Base-by-base conservation (phyloP, 2,888 invertebrate genomes). In the Drosophila mimica region DNA sequence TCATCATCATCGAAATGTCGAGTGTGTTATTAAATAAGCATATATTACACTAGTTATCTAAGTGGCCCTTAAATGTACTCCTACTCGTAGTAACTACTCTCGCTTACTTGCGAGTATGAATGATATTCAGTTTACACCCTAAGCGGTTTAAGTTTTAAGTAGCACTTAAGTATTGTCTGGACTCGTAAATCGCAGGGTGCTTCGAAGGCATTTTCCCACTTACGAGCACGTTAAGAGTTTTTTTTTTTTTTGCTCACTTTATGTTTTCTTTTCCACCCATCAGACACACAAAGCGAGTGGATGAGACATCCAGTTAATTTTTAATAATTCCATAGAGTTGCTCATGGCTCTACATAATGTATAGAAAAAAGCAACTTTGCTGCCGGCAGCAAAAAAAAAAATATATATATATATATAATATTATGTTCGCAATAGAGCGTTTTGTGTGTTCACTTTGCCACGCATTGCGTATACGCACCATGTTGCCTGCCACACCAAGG, bases 1-100 rank as follows among this genome's bases (percentile, higher is more conserved):
- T 91, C 74, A 92, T 91, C 81, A 91, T 91, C 73, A 88, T 91
- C 81, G 92, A 91, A 84, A 83, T 88, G 66, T 91, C 91, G 89
- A 84, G 74, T 73, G 67, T 71, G 67, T 77, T 86, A 79, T 88
- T 75, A 74, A 74, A 85, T 62, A 68, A 64, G 67, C 63, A 62
- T 59, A 25, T 61, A 58, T 69, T 74, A 56, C 71, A n/a, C n/a
- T 28, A 74, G 74, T 69, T 70, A 77, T 80, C 76, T 84, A 85
- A 90, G 76, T 77, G 83, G 68, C 17, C 25, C 59, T 49, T 73
- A 58, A 52, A 63, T 38, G 20, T 69, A 65, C 9, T 69, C 3
- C 46, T 2, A 15, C 25, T 25, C 25, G 15, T 25, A 56, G 43
- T 62, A 73, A 62, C 43, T 54, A 25, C 25, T 20, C 25, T 49